Conservation (phyloP, 1,140 invertebrate genomes). For the Colletes gigas region DNA sequence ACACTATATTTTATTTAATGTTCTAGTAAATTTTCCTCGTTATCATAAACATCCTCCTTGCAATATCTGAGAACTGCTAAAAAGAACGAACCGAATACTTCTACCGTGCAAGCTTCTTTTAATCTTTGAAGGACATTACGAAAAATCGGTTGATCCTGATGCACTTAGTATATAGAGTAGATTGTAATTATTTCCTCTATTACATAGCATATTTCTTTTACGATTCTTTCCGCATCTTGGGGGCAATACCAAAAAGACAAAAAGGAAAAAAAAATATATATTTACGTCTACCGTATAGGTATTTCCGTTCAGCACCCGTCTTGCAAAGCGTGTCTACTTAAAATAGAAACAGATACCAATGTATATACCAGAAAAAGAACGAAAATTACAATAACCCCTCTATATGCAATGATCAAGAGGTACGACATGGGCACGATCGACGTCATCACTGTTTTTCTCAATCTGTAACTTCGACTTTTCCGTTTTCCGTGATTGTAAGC, state of each 20-base stretch:
- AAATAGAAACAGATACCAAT: conserved; percentile 39
- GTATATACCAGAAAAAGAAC: conserved; percentile 29
- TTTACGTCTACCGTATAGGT: conserved; percentile 28
- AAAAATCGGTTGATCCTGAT: conserved; percentile 30
- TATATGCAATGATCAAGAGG: conserved; percentile 4
- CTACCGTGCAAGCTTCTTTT: conserved; percentile 21
- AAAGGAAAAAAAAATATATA: conserved; percentile 15
- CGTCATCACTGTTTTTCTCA: neutral
- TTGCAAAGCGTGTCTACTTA: conserved; percentile 31
- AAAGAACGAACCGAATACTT: neutral
- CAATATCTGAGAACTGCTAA: conserved; percentile 45
- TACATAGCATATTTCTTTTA: conserved; percentile 13
- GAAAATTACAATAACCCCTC: conserved; percentile 14
- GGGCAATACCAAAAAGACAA: conserved; percentile 35
- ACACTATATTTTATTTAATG: conserved; percentile 27
- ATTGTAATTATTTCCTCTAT: conserved; percentile 24
- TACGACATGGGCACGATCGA: neutral
- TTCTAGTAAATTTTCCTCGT: conserved; percentile 30
- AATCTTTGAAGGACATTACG: conserved; percentile 18
- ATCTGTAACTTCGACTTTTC: neutral
- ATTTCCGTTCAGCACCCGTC: conserved; percentile 28
- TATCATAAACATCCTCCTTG: conserved; percentile 5
- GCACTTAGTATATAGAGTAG: conserved; percentile 28
- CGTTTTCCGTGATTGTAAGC: neutral
- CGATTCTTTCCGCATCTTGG: conserved; percentile 26